phyloP scores from a whole-genome alignment of 2,113 vertebrate genomes.

The Oreotrochilus melanogaster region DNA sequence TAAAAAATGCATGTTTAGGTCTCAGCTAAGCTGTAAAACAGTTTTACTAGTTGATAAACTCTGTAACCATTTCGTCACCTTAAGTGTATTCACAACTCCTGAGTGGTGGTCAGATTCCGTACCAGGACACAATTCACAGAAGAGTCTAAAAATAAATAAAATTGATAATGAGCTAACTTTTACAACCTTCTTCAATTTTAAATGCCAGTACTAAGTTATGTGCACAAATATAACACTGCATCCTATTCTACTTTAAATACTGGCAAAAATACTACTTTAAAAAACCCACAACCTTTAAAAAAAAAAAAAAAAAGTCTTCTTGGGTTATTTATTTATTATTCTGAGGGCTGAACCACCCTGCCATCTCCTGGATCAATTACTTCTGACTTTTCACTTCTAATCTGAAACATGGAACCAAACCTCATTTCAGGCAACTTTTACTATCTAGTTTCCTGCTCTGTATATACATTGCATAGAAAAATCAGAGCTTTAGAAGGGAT shows the following conservation, averaged over 20 bases:
- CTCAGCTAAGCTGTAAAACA: background rate
- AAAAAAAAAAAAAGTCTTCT: background rate
- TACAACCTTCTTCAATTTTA: background rate
- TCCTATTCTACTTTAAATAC: background rate
- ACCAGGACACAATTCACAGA: background rate
- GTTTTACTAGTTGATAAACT: background rate
- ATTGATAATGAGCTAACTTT: background rate
- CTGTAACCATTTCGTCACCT: background rate
- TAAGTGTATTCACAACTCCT: background rate
- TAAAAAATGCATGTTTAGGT: background rate
- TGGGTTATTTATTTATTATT: slow-evolving; percentile 31
- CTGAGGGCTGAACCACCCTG: background rate
- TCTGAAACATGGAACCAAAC: slow-evolving; percentile 10
- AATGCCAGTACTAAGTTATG: background rate
- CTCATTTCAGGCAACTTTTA: background rate
- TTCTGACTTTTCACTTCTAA: slow-evolving; percentile 13
- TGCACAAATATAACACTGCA: background rate
- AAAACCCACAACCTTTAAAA: background rate
- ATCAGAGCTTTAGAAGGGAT: background rate
- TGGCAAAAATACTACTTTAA: background rate
- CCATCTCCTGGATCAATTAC: slow-evolving; percentile 7
- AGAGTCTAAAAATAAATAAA: background rate
- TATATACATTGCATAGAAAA: background rate
- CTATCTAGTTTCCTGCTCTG: slow-evolving; percentile 1
- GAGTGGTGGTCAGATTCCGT: background rate